Evolutionary conservation across 2,888 invertebrate species (phyloP).

Genomic region (Therioaphis trifolii): DNA sequence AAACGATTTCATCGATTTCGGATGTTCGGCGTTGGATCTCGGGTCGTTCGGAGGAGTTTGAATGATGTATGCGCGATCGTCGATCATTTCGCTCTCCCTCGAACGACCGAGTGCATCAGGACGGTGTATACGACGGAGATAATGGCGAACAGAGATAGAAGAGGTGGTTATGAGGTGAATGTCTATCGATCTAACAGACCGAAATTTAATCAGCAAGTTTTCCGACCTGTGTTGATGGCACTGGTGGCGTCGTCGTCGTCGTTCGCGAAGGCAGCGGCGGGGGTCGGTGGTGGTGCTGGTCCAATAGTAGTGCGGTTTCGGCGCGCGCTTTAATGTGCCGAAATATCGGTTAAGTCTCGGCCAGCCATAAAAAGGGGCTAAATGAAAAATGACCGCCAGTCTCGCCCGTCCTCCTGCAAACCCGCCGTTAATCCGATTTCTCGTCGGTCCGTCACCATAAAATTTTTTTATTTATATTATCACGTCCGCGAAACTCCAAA

Average conservation of each 20-base stretch:
- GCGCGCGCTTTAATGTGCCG: constrained; percentile 55
- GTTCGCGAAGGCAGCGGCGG: neutral
- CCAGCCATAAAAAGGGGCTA: constrained; percentile 54
- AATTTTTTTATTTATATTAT: constrained; percentile 41
- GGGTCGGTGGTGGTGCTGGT: neutral
- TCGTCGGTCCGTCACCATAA: constrained; percentile 54
- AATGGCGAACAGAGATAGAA: neutral
- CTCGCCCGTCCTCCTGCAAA: constrained; percentile 1
- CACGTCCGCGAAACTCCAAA: neutral
- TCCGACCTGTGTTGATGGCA: neutral
- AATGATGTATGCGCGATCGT: neutral
- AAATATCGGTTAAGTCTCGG: constrained; percentile 61
- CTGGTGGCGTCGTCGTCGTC: neutral
- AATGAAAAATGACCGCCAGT: constrained; percentile 59
- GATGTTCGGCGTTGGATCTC: too few species aligned
- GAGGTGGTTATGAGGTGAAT: neutral
- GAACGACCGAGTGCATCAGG: neutral
- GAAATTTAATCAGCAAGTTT: constrained; percentile 61
- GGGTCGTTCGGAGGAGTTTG: too few species aligned
- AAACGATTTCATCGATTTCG: too few species aligned
- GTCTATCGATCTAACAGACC: constrained; percentile 51
- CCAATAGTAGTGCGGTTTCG: constrained; percentile 42
- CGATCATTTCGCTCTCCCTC: too few species aligned
- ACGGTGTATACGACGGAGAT: neutral
- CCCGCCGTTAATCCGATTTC: constrained; percentile 59